A percentile compares a stretch with the other conserved stretches of the same genome.
phyloP scores from a whole-genome alignment of 2,113 vertebrate species.

The Psophia crepitans region DNA sequence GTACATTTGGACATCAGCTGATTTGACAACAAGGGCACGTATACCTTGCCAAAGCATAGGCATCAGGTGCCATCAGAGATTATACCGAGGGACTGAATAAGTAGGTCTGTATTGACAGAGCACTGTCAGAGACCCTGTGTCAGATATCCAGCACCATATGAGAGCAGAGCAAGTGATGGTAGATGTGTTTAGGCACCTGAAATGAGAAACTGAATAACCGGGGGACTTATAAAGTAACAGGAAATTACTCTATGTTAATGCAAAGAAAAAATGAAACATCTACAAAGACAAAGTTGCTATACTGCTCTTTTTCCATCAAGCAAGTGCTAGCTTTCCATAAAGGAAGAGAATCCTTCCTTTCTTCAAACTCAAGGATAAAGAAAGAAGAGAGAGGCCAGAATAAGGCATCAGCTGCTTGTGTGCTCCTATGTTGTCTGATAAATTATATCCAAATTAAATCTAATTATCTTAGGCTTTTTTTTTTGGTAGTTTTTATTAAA shows the following conservation, averaged over 20 bases:
- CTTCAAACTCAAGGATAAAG: background rate
- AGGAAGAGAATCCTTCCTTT: background rate
- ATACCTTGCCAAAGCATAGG: background rate
- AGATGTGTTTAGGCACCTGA: background rate
- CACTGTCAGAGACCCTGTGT: background rate
- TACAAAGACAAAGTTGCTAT: background rate
- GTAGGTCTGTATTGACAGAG: background rate
- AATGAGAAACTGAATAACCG: background rate
- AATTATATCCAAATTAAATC: background rate
- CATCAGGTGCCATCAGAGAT: background rate
- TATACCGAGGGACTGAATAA: background rate
- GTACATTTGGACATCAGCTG: background rate
- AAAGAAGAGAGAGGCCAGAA: background rate
- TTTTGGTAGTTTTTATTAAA: background rate
- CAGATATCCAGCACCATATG: background rate
- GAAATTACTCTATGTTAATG: background rate
- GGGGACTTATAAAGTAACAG: background rate
- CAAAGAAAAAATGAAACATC: background rate
- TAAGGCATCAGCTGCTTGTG: background rate
- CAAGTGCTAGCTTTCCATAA: background rate
- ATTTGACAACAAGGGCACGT: background rate
- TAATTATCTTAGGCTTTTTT: background rate
- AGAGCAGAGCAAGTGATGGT: background rate
- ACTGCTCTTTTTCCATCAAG: background rate
- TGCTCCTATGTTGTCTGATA: background rate